Evolutionary conservation across 1,140 invertebrate species (phyloP).

Genomic region (Mycetomoellerius zeteki): DNA sequence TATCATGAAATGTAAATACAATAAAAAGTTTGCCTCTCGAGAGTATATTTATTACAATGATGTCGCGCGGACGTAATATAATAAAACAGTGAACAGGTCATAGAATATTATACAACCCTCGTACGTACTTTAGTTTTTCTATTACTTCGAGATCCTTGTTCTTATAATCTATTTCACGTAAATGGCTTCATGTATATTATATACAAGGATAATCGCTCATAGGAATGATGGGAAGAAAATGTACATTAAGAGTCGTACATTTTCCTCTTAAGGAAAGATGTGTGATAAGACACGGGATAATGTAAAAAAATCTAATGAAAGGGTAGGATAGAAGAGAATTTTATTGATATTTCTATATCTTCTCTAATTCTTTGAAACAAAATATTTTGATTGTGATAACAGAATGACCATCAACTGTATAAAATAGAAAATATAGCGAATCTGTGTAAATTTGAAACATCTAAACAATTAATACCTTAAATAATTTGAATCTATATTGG

Average conservation of each 20-base stretch:
- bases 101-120: constrained; percentile 30
- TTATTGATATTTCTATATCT: constrained; percentile 61
- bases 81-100: constrained; percentile 65
- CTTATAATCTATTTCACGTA: constrained; percentile 19
- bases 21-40: constrained; percentile 61
- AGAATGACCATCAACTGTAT: not conserved
- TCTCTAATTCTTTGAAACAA: constrained; percentile 42
- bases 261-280: constrained; percentile 22
- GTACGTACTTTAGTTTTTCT: constrained; percentile 1
- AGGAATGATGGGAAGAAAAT: constrained; percentile 30
- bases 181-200: constrained; percentile 40
- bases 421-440: not conserved
- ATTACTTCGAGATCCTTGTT: constrained; percentile 16
- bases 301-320: constrained; percentile 53
- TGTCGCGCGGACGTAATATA: constrained; percentile 64
- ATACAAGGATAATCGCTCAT: constrained; percentile 46
- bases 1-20: constrained; percentile 70
- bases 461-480: not conserved
- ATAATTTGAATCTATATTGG: constrained; percentile 7
- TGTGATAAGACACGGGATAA: constrained; percentile 1
- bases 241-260: constrained; percentile 3
- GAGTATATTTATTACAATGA: constrained; percentile 65
- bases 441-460: not conserved
- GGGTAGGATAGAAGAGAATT: constrained; percentile 71
- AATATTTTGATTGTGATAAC: constrained; percentile 7